Evolutionary conservation across 2,113 vertebrate species (phyloP).

Genomic region (Oenanthe melanoleuca): DNA sequence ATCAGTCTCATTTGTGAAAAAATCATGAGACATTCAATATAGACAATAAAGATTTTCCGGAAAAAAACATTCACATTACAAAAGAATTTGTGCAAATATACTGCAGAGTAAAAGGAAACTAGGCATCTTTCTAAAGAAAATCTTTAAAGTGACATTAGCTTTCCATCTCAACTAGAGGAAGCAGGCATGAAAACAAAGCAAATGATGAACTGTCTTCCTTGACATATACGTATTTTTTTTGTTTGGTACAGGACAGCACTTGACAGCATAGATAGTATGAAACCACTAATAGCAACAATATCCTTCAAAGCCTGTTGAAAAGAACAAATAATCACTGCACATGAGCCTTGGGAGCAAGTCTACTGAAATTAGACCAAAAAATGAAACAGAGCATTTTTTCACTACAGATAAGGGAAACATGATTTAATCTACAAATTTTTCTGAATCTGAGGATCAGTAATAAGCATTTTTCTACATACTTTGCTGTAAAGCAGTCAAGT

Average conservation of each 20-base stretch:
- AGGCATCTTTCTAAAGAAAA: neutral
- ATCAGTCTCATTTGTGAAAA: neutral
- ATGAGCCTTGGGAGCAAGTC: neutral
- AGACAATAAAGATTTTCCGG: neutral
- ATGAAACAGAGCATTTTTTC: neutral
- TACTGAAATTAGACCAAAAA: neutral
- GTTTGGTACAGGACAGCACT: neutral
- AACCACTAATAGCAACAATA: neutral
- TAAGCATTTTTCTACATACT: neutral
- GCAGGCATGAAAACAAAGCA: neutral
- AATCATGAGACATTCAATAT: neutral
- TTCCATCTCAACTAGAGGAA: neutral
- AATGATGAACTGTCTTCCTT: neutral
- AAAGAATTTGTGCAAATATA: neutral
- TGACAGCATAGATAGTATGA: neutral
- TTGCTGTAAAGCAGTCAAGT: neutral
- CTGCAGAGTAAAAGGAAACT: neutral
- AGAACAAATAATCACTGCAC: neutral
- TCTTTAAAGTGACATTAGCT: neutral
- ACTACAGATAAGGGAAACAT: neutral
- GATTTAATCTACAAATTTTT: neutral
- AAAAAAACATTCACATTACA: neutral
- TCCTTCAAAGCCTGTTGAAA: neutral
- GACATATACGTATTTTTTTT: neutral
- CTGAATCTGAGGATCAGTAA: neutral